Base-by-base conservation (phyloP, 2,113 vertebrate species). In the Capreolus pygargus region DNA sequence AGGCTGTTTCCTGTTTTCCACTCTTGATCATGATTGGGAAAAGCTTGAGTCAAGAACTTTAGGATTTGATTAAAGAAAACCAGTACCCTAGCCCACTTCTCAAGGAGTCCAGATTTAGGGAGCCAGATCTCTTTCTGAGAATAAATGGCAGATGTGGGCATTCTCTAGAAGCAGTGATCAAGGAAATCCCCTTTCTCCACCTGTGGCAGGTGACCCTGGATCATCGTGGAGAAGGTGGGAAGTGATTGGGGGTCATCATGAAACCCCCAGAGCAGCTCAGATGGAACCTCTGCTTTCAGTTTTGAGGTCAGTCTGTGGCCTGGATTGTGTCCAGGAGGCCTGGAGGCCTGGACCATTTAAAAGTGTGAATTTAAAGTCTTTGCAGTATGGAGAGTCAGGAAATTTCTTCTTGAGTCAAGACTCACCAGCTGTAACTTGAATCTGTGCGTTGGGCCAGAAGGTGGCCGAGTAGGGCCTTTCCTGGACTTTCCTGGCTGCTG, bases 201-300 rank as follows among this genome's bases (percentile, higher is more conserved):
- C 10, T 27, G 36, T 5, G 36, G 84, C 58, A 15, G 12, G 61
- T 14, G 58, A 27, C n/a, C 5, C 2, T 7, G 1, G 52, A 15
- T 45, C 27, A 21, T 11, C 19, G 12, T 12, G 95, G 45, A 92
- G 21, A 33, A 57, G 1, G 17, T 19, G 30, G 45, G 25, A 2
- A 15, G 2, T 8, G 9, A 6, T 17, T 0, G 1, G 15, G 25
- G 3, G 2, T 33, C 2, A 11, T 27, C 13, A 8, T 0, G 28
- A 85, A 81, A 12, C n/a, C 14, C 43, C 15, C 45, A 23, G 23
- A 0, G 10, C 8, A 8, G 23, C 14, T 61, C 82, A 15, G 39
- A 13, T 1, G 25, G n/a, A 86, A 45, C 2, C 7, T 27, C 54
- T 36, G 19, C 7, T 21, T 61, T 27, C 5, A 2, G 15, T 1